A percentile compares a stretch with the other conserved stretches of the same genome.
These are phyloP conservation scores for Macrochelys suwanniensis DNA, from an alignment of 2,797 vertebrate species.

Conservation along the genomic window DNA sequence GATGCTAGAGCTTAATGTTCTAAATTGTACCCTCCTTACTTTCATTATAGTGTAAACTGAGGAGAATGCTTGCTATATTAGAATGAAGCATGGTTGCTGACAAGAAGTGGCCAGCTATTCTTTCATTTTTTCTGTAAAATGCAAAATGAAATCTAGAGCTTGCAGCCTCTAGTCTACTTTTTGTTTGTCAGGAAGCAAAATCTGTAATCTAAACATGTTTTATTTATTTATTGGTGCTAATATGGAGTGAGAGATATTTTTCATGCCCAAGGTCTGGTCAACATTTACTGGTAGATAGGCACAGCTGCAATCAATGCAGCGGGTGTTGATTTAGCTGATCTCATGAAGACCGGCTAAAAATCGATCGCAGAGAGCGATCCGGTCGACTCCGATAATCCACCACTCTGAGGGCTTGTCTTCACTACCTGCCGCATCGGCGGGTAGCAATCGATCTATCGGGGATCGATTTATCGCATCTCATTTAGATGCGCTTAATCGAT, in stretches of 20 bases:
- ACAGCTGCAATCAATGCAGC: too few species aligned
- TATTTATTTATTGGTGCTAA: neutral
- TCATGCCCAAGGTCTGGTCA: neutral
- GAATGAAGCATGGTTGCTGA: neutral
- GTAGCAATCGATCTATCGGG: too few species aligned
- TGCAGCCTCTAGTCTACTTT: neutral
- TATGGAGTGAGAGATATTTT: neutral
- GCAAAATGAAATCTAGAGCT: neutral
- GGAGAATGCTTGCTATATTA: neutral
- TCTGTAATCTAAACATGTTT: neutral
- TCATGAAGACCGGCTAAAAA: too few species aligned
- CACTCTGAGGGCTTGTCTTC: too few species aligned
- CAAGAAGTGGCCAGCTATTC: accelerated
- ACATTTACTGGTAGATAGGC: too few species aligned
- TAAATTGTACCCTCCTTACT: neutral
- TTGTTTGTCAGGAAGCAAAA: neutral
- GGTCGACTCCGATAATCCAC: too few species aligned
- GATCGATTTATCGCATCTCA: too few species aligned
- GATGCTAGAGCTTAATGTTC: neutral
- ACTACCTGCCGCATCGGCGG: too few species aligned
- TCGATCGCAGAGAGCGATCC: too few species aligned
- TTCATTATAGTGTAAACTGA: neutral
- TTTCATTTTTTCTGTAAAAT: neutral
- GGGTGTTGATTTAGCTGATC: too few species aligned
- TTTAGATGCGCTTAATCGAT: too few species aligned